Conservation (phyloP, 2,888 invertebrate genomes). For the Zele albiditarsus region DNA sequence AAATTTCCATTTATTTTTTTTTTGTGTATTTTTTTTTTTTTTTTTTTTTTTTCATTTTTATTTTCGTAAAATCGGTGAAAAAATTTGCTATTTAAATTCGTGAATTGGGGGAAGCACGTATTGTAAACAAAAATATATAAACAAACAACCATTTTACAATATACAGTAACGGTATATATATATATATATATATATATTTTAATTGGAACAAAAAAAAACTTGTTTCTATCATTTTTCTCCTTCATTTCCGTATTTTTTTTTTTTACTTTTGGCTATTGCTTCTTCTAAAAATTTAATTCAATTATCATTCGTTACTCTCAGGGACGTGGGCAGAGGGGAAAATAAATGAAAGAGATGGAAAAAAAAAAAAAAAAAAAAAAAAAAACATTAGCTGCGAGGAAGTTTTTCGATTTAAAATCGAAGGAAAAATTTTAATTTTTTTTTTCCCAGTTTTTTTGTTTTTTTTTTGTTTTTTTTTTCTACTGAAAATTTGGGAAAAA, state of each 20-base stretch:
- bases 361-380: background rate
- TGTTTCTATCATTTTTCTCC: no score
- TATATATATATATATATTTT: no score
- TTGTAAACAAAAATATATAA: conserved; percentile 43
- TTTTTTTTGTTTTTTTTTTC: conserved; percentile 40
- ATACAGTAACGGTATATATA: conserved; percentile 14
- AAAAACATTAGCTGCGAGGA: background rate
- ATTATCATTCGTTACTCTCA: conserved; percentile 2
- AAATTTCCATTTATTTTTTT: background rate
- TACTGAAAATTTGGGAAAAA: conserved; percentile 70
- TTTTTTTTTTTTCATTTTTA: background rate
- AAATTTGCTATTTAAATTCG: conserved; percentile 50
- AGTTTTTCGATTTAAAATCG: background rate
- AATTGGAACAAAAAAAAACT: no score
- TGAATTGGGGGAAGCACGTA: conserved; percentile 63
- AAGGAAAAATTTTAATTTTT: no score
- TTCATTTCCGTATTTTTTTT: conserved; percentile 33
- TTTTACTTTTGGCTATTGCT: conserved; percentile 26
- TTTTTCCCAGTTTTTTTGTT: no score
- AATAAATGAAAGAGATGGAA: no score
- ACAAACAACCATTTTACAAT: conserved; percentile 18
- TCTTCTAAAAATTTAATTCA: conserved; percentile 7
- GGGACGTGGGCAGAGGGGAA: no score
- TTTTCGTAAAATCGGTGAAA: conserved; percentile 41
- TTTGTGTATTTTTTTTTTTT: background rate